These are phyloP conservation scores for Cydia fagiglandana DNA, from an alignment of 1,140 invertebrate genomes.

Conservation along the genomic window DNA sequence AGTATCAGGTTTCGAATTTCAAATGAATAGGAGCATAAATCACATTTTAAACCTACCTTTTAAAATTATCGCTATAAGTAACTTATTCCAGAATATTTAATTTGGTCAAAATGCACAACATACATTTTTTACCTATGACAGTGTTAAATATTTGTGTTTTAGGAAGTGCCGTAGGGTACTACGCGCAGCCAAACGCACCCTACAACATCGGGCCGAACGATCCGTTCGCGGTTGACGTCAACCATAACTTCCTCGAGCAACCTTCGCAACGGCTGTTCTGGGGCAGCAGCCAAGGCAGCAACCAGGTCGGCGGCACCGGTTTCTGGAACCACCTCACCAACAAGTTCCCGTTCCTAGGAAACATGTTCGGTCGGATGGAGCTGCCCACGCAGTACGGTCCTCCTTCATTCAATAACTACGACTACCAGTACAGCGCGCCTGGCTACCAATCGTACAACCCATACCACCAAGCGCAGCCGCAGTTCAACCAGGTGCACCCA, in stretches of 20 bases:
- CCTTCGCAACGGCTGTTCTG: constrained; percentile 67
- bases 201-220: constrained; percentile 61
- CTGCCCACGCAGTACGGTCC: constrained; percentile 55
- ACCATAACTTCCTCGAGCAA: constrained; percentile 50
- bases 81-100: no score
- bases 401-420: constrained; percentile 34
- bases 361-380: constrained; percentile 69
- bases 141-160: constrained; percentile 44
- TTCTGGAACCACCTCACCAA: constrained; percentile 67
- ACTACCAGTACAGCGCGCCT: constrained; percentile 37
- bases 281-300: constrained; percentile 56
- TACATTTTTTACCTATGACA: background rate
- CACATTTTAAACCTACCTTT: no score
- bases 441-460: constrained; percentile 34
- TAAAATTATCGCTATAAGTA: no score
- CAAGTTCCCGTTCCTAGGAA: constrained; percentile 67
- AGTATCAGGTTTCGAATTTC: no score
- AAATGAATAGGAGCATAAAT: no score
- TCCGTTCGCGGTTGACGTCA: constrained; percentile 51
- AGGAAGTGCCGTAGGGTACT: constrained; percentile 60
- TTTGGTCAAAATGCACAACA: no score
- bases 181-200: constrained; percentile 57
- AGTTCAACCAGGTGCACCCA: constrained; percentile 33
- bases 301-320: constrained; percentile 70
- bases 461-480: constrained; percentile 36